phyloP scores from a whole-genome alignment of 2,113 vertebrate genomes.

The Petaurus breviceps region DNA sequence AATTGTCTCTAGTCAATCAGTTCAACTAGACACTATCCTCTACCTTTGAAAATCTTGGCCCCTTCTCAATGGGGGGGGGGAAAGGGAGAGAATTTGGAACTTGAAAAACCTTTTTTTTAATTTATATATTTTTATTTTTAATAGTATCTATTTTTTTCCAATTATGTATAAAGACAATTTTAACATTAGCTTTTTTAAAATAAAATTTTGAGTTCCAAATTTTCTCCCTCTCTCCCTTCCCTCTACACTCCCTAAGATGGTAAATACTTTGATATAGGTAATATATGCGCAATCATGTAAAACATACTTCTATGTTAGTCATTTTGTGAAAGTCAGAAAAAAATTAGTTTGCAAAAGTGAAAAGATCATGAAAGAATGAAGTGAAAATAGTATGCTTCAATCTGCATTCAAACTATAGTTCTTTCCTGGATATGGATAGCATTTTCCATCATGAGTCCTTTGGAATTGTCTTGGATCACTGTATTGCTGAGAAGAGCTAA shows the following conservation, averaged over 20 bases:
- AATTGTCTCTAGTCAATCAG: not conserved
- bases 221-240: not conserved
- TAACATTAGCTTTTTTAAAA: too few species aligned
- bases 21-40: not conserved
- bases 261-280: not conserved
- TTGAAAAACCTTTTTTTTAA: too few species aligned
- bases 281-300: not conserved
- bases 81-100: not conserved
- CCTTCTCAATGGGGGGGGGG: not conserved
- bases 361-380: not conserved
- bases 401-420: not conserved
- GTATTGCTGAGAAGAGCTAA: not conserved
- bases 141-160: too few species aligned
- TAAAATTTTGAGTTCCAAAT: not conserved
- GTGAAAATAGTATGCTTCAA: not conserved
- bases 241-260: not conserved
- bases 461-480: not conserved
- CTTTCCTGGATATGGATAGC: not conserved
- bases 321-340: not conserved
- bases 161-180: too few species aligned
- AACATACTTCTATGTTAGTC: not conserved
- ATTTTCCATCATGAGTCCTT: not conserved
- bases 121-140: not conserved
- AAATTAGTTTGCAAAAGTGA: too few species aligned
- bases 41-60: not conserved